Evolutionary conservation across 2,888 invertebrate species (phyloP), one percentile per base, ranked within the genome.

Genomic region (Agapostemon virescens): DNA sequence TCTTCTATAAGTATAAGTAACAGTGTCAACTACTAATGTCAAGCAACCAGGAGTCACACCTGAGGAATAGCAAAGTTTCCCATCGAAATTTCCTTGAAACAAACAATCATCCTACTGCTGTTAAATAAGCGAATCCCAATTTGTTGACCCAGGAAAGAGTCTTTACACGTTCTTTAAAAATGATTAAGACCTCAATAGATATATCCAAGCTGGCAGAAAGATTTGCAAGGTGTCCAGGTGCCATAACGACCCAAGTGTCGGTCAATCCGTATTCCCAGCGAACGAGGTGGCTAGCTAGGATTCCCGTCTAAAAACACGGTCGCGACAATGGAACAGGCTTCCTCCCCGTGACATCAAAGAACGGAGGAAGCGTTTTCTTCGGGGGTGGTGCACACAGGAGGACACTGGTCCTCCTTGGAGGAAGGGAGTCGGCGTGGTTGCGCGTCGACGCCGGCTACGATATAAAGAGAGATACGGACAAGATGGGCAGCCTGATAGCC

Each of bases 401-500:
- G 61, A 23, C 45, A 38, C 61, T 17, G 33, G 58, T 6, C 26
- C 55, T 7, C 74, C 49, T n/a, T 73, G 42, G 77, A 64, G 77
- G 72, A 76, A 77, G 82, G 38, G 9, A n/a, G n/a, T 0, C 11
- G n/a, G n/a, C n/a, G n/a, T 9, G 70, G 79, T 74, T 74, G 80
- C 40, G 52, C 70, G 79, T 49, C n/a, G 49, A 11, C 26, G 69
- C 72, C 75, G 77, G 71, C 79, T 75, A 61, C 81, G 84, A 84
- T 83, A 82, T 84, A 84, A 85, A 87, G 87, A 87, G 82, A 84
- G 87, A 87, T 83, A 86, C 81, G 81, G 72, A 69, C 83, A 87
- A 89, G 86, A 88, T 89, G 86, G 87, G 85, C 79, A 85, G 82
- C 74, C 78, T 84, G 88, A 88, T 89, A 89, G 87, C 81, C 86